Conservation (phyloP, 1,140 invertebrate genomes). For the Metaphire vulgaris region DNA sequence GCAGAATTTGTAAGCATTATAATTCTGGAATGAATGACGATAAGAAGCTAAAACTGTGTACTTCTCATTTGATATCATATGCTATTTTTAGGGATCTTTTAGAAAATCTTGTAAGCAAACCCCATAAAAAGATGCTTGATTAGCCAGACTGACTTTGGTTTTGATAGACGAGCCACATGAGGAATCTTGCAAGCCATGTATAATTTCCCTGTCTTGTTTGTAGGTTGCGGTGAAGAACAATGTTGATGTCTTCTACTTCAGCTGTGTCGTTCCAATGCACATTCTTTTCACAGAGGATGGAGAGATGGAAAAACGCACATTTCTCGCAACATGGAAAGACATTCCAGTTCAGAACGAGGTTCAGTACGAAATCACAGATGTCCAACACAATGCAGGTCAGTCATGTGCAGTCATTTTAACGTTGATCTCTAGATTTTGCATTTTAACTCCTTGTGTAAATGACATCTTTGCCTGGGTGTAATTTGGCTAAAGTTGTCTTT, state of each 20-base stretch:
- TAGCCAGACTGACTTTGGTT: no score
- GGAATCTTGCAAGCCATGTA: no score
- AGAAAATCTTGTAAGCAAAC: no score
- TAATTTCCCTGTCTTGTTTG: no score
- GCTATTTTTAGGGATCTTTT: no score
- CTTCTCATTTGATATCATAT: no score
- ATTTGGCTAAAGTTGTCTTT: no score
- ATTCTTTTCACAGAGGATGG: slow-evolving; percentile 93
- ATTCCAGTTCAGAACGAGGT: slow-evolving; percentile 97
- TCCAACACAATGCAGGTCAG: slow-evolving; percentile 43
- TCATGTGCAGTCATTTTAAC: background rate
- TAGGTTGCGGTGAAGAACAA: slow-evolving; percentile 98
- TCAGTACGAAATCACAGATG: slow-evolving; percentile 66
- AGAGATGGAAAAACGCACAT: slow-evolving; percentile 93
- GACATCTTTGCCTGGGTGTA: slow-evolving; percentile 12
- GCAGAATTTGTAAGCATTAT: no score
- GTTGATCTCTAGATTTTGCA: background rate
- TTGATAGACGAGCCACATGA: no score
- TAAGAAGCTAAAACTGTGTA: no score
- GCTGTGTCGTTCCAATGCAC: slow-evolving; percentile 84
- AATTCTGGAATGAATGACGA: no score
- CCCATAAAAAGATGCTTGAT: no score
- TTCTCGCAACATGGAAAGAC: slow-evolving; percentile 97
- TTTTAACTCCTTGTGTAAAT: background rate
- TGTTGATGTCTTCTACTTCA: slow-evolving; percentile 91